These are phyloP conservation scores for Nothocercus nigrocapillus DNA, from an alignment of 2,113 vertebrate species.

Conservation along the genomic window DNA sequence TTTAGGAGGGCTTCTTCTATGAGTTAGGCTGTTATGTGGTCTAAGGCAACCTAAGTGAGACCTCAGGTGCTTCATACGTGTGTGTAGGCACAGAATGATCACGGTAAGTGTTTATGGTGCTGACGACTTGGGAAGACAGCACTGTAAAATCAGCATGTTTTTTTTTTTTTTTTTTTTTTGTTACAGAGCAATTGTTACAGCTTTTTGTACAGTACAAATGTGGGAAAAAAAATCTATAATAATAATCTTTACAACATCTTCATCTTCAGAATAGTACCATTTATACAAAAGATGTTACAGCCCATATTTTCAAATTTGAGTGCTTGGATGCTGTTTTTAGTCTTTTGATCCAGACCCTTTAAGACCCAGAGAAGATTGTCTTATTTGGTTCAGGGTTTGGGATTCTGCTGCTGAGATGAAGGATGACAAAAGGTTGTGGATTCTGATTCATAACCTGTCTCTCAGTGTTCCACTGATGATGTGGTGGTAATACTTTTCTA, in stretches of 20 bases:
- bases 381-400: background rate
- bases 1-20: background rate
- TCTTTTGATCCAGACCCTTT: background rate
- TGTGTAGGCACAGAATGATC: background rate
- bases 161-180: background rate
- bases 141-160: too few relatives aligned
- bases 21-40: rapidly evolving
- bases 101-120: background rate
- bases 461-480: background rate
- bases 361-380: background rate
- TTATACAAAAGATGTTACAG: background rate
- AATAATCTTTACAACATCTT: background rate
- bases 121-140: background rate
- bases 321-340: background rate
- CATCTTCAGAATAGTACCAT: background rate
- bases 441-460: background rate
- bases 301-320: background rate
- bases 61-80: background rate
- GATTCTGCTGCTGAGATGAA: background rate
- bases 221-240: background rate
- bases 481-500: background rate
- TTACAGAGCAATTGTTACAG: background rate
- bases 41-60: background rate
- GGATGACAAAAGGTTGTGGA: background rate
- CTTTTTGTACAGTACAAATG: background rate